Percentiles rank a stretch among this genome's conserved stretches.
Evolutionary conservation across 1,140 invertebrate genomes (phyloP).

Genomic region (Vanessa tameamea): DNA sequence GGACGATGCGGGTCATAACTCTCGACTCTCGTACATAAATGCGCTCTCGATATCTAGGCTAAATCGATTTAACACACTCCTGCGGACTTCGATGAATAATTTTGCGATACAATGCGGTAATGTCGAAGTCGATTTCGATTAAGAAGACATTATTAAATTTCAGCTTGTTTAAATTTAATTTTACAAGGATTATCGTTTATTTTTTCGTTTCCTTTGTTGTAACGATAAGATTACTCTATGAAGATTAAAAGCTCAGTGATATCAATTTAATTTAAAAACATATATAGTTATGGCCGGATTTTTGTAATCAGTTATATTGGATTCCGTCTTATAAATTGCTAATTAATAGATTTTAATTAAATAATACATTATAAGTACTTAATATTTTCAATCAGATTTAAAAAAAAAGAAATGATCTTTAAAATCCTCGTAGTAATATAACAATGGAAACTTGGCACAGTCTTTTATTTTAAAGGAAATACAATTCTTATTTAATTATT

Average conservation of each 20-base stretch:
- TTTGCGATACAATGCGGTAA: not conserved
- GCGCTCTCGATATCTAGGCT: conserved; percentile 19
- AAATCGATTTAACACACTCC: conserved; percentile 15
- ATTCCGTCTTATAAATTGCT: too few relatives aligned
- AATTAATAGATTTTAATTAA: too few relatives aligned
- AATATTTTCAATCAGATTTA: too few relatives aligned
- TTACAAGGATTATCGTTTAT: conserved; percentile 3
- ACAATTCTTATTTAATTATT: too few relatives aligned
- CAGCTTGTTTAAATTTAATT: not conserved
- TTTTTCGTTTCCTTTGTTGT: conserved; percentile 16
- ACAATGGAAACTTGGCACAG: too few relatives aligned
- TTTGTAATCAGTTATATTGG: too few relatives aligned
- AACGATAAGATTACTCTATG: conserved; percentile 14
- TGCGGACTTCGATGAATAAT: not conserved
- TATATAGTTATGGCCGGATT: not conserved
- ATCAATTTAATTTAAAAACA: not conserved
- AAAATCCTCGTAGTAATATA: too few relatives aligned
- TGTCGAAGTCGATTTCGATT: not conserved
- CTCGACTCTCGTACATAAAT: conserved; percentile 24
- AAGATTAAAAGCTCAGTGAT: not conserved
- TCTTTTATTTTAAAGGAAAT: too few relatives aligned
- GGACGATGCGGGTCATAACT: conserved; percentile 30
- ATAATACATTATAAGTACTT: too few relatives aligned
- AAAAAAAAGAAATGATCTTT: too few relatives aligned
- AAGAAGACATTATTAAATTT: too few relatives aligned